Percentiles rank a stretch among this genome's conserved stretches.
phyloP scores from a whole-genome alignment of 2,797 vertebrate species.

The Parambassis ranga region DNA sequence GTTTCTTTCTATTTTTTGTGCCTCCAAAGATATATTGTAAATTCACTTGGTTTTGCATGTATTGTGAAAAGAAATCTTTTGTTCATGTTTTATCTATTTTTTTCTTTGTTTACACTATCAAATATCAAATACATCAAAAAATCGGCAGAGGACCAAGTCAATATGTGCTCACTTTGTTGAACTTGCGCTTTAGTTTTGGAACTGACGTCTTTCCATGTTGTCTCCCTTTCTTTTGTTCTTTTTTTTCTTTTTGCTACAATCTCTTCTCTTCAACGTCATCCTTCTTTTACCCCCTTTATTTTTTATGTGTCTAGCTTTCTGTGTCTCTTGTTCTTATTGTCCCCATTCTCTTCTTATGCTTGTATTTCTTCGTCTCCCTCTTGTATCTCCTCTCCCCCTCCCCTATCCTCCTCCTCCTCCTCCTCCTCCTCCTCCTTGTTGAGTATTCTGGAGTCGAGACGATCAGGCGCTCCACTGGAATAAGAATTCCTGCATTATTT shows the following conservation, averaged over 20 bases:
- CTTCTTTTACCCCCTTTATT: neutral
- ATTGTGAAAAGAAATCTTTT: no score
- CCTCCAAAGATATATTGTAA: no score
- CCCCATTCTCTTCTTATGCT: neutral
- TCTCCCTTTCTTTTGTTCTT: neutral
- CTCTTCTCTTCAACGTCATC: neutral
- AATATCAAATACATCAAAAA: no score
- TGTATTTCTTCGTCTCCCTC: neutral
- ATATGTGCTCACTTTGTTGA: neutral
- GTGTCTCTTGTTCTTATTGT: neutral
- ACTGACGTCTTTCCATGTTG: neutral
- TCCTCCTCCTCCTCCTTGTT: conserved; percentile 15
- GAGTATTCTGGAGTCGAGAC: conserved; percentile 68
- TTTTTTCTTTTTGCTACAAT: neutral
- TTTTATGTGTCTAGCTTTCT: neutral
- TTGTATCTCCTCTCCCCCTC: neutral
- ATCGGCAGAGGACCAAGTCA: no score
- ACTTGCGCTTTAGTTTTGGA: neutral
- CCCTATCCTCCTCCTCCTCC: neutral
- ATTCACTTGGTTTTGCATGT: no score
- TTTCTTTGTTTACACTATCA: no score
- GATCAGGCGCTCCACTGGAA: conserved; percentile 72
- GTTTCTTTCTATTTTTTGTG: no score
- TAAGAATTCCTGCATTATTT: conserved; percentile 85
- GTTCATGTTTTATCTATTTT: no score